Conservation (phyloP, 2,797 vertebrate species). For the Labeo calbasu region DNA sequence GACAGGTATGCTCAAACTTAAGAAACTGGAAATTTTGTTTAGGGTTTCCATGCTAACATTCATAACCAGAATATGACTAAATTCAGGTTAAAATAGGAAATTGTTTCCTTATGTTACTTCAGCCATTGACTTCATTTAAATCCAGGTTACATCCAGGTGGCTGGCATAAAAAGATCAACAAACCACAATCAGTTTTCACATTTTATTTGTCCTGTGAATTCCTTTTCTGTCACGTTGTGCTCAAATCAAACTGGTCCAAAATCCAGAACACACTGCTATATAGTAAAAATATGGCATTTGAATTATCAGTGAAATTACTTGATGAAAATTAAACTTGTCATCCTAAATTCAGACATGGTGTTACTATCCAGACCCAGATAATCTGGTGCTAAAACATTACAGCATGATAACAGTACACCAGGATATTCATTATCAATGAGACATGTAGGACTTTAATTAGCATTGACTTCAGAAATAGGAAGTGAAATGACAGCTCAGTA, state of each 20-base stretch:
- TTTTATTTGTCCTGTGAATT: too few relatives aligned
- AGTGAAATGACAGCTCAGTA: slow-evolving; percentile 26
- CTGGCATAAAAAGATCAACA: too few relatives aligned
- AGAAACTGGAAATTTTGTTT: background rate
- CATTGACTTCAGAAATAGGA: background rate
- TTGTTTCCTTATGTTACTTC: too few relatives aligned
- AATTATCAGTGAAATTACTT: background rate
- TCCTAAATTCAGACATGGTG: background rate
- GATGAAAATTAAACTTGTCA: background rate
- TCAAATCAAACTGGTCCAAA: background rate
- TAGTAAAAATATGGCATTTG: background rate
- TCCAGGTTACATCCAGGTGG: too few relatives aligned
- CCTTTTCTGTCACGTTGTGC: background rate
- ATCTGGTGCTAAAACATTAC: background rate
- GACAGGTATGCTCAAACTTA: too few relatives aligned
- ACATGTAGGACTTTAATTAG: slow-evolving; percentile 12
- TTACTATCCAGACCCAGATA: background rate
- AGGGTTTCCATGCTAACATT: background rate
- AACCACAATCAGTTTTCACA: too few relatives aligned
- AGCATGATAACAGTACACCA: background rate
- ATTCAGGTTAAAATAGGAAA: too few relatives aligned
- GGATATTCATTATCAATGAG: slow-evolving; percentile 24
- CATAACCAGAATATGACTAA: background rate
- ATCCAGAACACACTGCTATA: background rate
- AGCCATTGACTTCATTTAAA: too few relatives aligned